phyloP scores from a whole-genome alignment of 2,888 invertebrate species.

The Ectobius pallidus region DNA sequence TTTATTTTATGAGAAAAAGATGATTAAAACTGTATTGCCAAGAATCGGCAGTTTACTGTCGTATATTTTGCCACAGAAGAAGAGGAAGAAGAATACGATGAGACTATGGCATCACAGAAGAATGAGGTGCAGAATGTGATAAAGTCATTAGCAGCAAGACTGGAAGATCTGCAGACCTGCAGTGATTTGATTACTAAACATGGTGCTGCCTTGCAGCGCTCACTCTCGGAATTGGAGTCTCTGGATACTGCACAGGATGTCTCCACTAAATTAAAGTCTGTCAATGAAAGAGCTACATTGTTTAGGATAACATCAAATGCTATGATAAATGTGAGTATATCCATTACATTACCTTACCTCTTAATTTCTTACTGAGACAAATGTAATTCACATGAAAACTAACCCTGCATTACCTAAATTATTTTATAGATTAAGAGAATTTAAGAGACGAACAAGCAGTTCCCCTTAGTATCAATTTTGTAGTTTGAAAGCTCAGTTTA shows the following conservation, averaged over 20 bases:
- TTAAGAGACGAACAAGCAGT: too few species aligned
- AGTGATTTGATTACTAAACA: slow-evolving; percentile 90
- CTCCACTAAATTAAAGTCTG: slow-evolving; percentile 81
- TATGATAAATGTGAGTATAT: slow-evolving; percentile 92
- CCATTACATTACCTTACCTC: too few species aligned
- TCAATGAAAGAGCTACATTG: slow-evolving; percentile 92
- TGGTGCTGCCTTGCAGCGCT: slow-evolving; percentile 81
- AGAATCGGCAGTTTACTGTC: neutral
- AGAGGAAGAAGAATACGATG: slow-evolving; percentile 79
- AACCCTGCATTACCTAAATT: too few species aligned
- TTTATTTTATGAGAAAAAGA: too few species aligned
- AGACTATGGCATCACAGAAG: slow-evolving; percentile 61
- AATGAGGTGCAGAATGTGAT: slow-evolving; percentile 60
- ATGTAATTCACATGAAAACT: too few species aligned
- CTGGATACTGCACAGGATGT: slow-evolving; percentile 64
- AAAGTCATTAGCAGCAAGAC: slow-evolving; percentile 70
- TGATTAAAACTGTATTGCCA: too few species aligned
- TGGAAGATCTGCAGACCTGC: slow-evolving; percentile 91
- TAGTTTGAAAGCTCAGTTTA: too few species aligned
- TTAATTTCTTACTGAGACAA: too few species aligned
- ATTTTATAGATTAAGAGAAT: too few species aligned
- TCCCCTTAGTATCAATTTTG: too few species aligned
- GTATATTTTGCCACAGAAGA: slow-evolving; percentile 59
- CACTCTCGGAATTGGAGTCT: slow-evolving; percentile 78
- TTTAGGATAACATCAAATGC: slow-evolving; percentile 95